phyloP scores from a whole-genome alignment of 2,113 vertebrate genomes.

The Cyprinodon variegatus region DNA sequence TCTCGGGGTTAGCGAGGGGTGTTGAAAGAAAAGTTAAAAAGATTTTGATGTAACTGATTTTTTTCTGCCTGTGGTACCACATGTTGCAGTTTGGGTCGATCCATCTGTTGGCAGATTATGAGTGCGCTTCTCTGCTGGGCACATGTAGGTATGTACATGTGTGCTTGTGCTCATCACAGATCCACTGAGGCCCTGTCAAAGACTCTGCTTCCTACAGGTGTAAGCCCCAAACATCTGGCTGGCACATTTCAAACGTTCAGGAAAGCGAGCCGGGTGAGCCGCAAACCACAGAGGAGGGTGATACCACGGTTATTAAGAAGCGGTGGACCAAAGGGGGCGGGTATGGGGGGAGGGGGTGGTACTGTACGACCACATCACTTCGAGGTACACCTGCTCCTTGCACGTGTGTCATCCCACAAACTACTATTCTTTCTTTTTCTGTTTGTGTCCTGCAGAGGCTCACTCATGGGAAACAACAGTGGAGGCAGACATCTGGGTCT shows the following conservation, averaged over 20 bases:
- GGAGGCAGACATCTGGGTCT: conserved; percentile 62
- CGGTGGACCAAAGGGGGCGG: conserved; percentile 27
- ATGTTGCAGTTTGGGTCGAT: conserved; percentile 39
- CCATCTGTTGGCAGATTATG: conserved; percentile 35
- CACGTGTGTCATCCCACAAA: conserved; percentile 46
- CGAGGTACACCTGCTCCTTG: conserved; percentile 66
- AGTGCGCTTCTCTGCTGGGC: conserved; percentile 31
- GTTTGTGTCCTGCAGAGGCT: conserved; percentile 32
- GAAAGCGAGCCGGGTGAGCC: conserved; percentile 49
- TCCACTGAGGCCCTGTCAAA: conserved; percentile 58
- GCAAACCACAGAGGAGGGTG: conserved; percentile 49
- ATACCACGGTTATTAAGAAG: conserved; percentile 69
- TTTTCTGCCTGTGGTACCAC: conserved; percentile 21
- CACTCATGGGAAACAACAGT: conserved; percentile 43
- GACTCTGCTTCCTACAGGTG: conserved; percentile 65
- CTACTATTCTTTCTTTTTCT: conserved; percentile 31
- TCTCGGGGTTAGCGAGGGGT: conserved; percentile 33
- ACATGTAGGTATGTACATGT: conserved; percentile 36
- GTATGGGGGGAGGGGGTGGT: neutral
- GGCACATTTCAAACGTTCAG: conserved; percentile 63
- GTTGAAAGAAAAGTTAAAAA: conserved; percentile 50
- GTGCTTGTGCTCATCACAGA: conserved; percentile 36
- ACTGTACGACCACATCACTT: conserved; percentile 30
- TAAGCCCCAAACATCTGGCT: conserved; percentile 71
- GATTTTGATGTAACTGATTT: conserved; percentile 15